Evolutionary conservation across 1,140 invertebrate species (phyloP).

Genomic region (Drosophila orena): DNA sequence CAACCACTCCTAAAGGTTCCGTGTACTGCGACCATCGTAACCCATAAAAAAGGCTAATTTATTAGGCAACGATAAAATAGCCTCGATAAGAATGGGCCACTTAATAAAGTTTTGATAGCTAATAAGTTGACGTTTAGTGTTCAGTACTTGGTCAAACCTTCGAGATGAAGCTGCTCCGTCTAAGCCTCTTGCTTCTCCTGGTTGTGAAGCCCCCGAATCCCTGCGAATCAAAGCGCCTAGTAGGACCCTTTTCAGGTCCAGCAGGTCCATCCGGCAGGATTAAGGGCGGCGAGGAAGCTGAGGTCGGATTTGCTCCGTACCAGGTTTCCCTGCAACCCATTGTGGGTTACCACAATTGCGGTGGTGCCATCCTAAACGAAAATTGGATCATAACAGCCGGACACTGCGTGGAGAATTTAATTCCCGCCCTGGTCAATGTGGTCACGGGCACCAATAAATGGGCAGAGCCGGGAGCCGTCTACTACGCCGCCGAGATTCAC

Average conservation of each 20-base stretch:
- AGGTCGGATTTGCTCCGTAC: conserved; percentile 81
- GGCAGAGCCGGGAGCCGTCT: conserved; percentile 44
- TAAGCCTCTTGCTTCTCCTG: conserved; percentile 30
- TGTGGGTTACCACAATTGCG: conserved; percentile 74
- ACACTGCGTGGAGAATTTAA: conserved; percentile 71
- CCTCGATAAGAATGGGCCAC: conserved; percentile 19
- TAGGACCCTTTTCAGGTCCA: neutral
- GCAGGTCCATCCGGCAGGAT: conserved; percentile 52
- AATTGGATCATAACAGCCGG: conserved; percentile 84
- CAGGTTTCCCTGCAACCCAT: conserved; percentile 78
- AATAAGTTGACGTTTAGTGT: conserved; percentile 26
- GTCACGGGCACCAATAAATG: conserved; percentile 59
- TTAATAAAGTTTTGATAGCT: conserved; percentile 41
- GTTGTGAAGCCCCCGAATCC: conserved; percentile 6
- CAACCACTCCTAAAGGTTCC: conserved; percentile 10
- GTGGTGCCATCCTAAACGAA: conserved; percentile 84
- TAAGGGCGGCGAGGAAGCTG: conserved; percentile 83
- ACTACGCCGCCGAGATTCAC: conserved; percentile 44
- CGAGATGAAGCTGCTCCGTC: conserved; percentile 47
- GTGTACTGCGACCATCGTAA: conserved; percentile 8
- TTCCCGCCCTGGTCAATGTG: conserved; percentile 28
- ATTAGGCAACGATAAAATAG: conserved; percentile 36
- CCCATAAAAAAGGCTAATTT: conserved; percentile 30
- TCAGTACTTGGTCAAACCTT: conserved; percentile 27
- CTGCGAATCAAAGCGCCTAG: conserved; percentile 27